Percentiles rank a stretch among this genome's conserved stretches.
Evolutionary conservation across 2,888 invertebrate genomes (phyloP).

Genomic region (Galerucella nymphaeae): DNA sequence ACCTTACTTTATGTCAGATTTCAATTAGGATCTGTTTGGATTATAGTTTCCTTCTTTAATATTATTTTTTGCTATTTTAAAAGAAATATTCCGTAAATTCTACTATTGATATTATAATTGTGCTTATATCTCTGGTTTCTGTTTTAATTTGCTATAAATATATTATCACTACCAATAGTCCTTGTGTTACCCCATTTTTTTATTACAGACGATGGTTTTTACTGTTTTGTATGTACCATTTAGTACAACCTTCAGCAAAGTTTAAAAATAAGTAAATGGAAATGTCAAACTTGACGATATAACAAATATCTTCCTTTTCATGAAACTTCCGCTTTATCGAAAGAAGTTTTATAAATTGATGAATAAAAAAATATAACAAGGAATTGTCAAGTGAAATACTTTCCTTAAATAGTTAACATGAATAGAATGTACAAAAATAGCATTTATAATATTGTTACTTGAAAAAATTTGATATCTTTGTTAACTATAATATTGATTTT

Average conservation of each 20-base stretch:
- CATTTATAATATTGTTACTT: not conserved
- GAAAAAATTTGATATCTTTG: not conserved
- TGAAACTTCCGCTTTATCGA: not conserved
- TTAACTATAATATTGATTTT: not conserved
- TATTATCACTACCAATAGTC: no score
- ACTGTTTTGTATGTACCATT: not conserved
- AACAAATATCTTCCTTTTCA: not conserved
- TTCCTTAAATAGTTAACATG: not conserved
- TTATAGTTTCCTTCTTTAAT: not conserved
- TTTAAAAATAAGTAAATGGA: not conserved
- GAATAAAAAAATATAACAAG: not conserved
- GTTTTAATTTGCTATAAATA: no score
- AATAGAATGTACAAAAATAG: not conserved
- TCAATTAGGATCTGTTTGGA: slow-evolving; percentile 2
- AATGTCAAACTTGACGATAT: slow-evolving; percentile 2
- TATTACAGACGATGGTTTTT: no score
- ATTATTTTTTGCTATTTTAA: no score
- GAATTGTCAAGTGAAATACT: not conserved
- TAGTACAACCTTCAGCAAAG: not conserved
- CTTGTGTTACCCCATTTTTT: no score
- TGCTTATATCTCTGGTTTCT: no score
- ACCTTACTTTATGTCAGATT: not conserved
- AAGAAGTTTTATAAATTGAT: not conserved
- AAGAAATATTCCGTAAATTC: no score
- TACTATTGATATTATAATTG: no score